A percentile compares a stretch with the other conserved stretches of the same genome.
phyloP scores from a whole-genome alignment of 1,140 invertebrate genomes.

The Anagrus nilaparvatae region DNA sequence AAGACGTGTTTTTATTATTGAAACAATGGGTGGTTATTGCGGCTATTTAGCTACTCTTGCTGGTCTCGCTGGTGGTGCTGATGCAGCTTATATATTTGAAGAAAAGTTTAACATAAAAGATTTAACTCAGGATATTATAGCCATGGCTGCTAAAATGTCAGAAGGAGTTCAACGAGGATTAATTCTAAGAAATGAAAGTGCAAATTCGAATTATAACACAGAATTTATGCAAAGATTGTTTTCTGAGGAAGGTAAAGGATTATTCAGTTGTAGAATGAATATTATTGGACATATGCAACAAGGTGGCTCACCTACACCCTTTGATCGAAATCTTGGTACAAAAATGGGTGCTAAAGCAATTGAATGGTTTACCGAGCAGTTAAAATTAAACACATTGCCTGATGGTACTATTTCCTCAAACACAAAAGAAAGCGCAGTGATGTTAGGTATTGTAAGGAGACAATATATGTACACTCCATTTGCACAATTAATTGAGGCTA shows the following conservation, averaged over 20 bases:
- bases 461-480: conserved; percentile 88
- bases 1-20: conserved; percentile 90
- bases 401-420: conserved; percentile 53
- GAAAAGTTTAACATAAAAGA: conserved; percentile 94
- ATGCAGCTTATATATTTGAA: conserved; percentile 98
- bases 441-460: conserved; percentile 81
- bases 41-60: conserved; percentile 94
- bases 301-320: conserved; percentile 95
- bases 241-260: conserved; percentile 92
- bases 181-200: conserved; percentile 92
- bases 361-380: conserved; percentile 70
- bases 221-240: conserved; percentile 95
- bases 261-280: conserved; percentile 90
- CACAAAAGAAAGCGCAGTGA: conserved; percentile 59
- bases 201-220: conserved; percentile 93
- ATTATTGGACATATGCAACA: conserved; percentile 94
- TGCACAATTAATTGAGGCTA: conserved; percentile 68
- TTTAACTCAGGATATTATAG: conserved; percentile 82
- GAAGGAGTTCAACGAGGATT: conserved; percentile 93
- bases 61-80: conserved; percentile 91
- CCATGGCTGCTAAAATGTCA: conserved; percentile 95
- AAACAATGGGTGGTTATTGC: conserved; percentile 99
- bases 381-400: conserved; percentile 51
- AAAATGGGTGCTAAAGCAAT: conserved; percentile 95
- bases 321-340: conserved; percentile 97